Evolutionary conservation across 2,797 vertebrate genomes (phyloP).

Genomic region (Silurus aristotelis): DNA sequence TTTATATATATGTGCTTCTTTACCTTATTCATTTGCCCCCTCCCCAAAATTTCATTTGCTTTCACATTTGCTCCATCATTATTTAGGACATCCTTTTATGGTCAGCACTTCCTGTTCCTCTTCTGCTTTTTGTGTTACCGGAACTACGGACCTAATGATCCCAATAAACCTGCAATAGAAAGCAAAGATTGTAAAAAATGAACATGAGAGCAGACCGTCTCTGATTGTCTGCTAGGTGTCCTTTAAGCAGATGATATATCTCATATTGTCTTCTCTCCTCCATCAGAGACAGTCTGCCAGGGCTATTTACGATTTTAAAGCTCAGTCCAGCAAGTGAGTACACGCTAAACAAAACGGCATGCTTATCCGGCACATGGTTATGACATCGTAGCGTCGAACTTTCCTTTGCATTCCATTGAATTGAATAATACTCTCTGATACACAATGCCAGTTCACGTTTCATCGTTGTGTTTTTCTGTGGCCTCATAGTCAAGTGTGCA

Average conservation of each 20-base stretch:
- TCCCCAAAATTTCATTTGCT: background rate
- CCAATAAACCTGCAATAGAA: background rate
- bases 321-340: constrained; percentile 99
- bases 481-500: background rate
- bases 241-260: constrained; percentile 81
- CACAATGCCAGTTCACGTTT: background rate
- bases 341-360: background rate
- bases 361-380: constrained; percentile 6
- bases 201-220: constrained; percentile 24
- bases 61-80: background rate
- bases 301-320: constrained; percentile 99
- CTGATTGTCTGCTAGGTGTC: constrained; percentile 65
- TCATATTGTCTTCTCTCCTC: constrained; percentile 81
- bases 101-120: background rate
- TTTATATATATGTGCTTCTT: too few species aligned
- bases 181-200: background rate
- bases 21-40: too few species aligned
- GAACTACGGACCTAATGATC: background rate
- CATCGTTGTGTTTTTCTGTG: background rate
- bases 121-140: background rate
- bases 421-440: background rate
- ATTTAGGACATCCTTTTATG: background rate
- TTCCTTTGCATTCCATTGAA: background rate
- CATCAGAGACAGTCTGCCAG: constrained; percentile 92
- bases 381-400: constrained; percentile 2